These are phyloP conservation scores for Bimastos eiseni DNA, from an alignment of 2,888 invertebrate genomes.

Conservation along the genomic window DNA sequence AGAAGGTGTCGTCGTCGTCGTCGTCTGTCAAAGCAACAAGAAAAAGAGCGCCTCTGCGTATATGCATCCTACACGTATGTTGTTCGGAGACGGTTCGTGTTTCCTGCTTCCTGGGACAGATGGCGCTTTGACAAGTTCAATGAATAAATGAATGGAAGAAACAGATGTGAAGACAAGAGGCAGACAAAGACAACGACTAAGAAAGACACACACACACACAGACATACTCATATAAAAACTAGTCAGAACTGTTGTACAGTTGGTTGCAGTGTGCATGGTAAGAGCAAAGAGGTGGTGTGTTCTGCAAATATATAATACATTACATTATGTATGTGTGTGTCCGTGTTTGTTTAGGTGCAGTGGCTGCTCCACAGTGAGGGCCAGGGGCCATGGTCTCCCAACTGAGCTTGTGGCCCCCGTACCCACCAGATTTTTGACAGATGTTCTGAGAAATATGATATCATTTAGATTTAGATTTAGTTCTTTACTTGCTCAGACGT, in stretches of 20 bases:
- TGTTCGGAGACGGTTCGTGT: background rate
- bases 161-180: background rate
- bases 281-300: no score
- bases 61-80: no score
- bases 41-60: background rate
- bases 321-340: no score
- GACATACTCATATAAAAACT: background rate
- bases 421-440: no score
- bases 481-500: no score
- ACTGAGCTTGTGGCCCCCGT: no score
- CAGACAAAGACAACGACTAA: background rate
- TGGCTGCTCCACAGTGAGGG: background rate
- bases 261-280: no score
- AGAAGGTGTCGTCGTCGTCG: background rate
- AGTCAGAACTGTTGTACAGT: no score
- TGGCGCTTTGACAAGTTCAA: background rate
- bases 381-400: no score
- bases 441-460: no score
- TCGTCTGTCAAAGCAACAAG: background rate
- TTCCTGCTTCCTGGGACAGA: background rate
- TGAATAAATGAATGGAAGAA: background rate
- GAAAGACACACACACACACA: background rate
- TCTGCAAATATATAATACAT: no score
- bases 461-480: no score
- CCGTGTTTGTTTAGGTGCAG: background rate